Evolutionary conservation across 2,113 vertebrate genomes (phyloP).

Genomic region (Neotragus moschatus): DNA sequence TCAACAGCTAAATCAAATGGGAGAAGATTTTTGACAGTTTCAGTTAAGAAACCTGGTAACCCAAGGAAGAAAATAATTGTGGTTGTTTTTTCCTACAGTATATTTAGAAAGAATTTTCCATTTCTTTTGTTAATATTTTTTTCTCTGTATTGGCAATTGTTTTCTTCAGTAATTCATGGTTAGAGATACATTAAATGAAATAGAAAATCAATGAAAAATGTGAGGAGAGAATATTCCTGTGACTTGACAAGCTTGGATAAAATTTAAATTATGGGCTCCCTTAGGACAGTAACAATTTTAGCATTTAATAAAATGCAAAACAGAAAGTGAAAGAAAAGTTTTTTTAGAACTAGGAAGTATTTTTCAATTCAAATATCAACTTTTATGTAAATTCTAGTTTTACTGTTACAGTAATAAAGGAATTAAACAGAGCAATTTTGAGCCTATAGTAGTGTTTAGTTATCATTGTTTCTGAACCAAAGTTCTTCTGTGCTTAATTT

Average conservation of each 20-base stretch:
- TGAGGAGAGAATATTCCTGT: slow-evolving; percentile 38
- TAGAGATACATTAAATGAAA: not conserved
- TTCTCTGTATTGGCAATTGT: not conserved
- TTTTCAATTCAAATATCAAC: not conserved
- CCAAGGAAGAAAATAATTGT: not conserved
- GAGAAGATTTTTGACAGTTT: not conserved
- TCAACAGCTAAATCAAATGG: not conserved
- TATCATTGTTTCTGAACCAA: not conserved
- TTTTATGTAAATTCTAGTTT: not conserved
- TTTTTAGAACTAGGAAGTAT: not conserved
- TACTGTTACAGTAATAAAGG: not conserved
- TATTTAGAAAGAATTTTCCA: not conserved
- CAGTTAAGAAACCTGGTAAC: not conserved
- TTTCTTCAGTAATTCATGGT: not conserved
- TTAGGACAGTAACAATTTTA: not conserved
- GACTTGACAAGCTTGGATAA: slow-evolving; percentile 26
- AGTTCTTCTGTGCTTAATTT: not conserved
- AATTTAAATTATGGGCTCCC: slow-evolving; percentile 36
- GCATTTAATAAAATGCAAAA: not conserved
- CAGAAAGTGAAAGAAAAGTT: not conserved
- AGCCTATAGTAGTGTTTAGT: not conserved
- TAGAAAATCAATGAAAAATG: slow-evolving; percentile 35
- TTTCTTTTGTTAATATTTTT: not conserved
- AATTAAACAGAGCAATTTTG: not conserved
- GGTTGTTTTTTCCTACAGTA: not conserved